Conservation (phyloP, 2,113 vertebrate genomes). For the Rhinopomastus cyanomelas region DNA sequence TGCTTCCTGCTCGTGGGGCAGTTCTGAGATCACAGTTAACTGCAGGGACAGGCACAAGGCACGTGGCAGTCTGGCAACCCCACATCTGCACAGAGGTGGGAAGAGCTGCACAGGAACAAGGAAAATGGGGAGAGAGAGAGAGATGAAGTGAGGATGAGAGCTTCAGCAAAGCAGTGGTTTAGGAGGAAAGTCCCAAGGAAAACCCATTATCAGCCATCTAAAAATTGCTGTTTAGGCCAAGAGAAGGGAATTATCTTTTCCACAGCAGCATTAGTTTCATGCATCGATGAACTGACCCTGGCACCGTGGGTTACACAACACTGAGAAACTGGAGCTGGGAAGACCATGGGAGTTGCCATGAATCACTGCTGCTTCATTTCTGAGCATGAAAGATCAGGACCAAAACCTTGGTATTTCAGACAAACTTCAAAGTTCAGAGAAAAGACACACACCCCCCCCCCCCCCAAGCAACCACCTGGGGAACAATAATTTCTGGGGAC, state of each 20-base stretch:
- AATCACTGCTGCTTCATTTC: background rate
- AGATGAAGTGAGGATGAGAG: background rate
- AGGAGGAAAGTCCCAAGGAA: background rate
- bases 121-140: background rate
- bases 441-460: background rate
- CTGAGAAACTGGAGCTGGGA: background rate
- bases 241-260: background rate
- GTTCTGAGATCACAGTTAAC: background rate
- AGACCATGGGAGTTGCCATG: fast-evolving
- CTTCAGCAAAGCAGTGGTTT: background rate
- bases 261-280: background rate
- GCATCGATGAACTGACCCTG: background rate
- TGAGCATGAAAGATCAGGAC: background rate
- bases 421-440: background rate
- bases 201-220: background rate
- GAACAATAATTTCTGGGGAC: background rate
- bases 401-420: background rate
- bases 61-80: background rate
- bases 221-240: background rate
- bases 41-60: background rate
- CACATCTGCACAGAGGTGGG: background rate
- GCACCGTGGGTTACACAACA: background rate
- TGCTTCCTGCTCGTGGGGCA: fast-evolving
- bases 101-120: background rate
- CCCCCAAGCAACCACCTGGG: background rate